Evolutionary conservation across 2,113 vertebrate genomes (phyloP).

Genomic region (Pseudorasbora parva): DNA sequence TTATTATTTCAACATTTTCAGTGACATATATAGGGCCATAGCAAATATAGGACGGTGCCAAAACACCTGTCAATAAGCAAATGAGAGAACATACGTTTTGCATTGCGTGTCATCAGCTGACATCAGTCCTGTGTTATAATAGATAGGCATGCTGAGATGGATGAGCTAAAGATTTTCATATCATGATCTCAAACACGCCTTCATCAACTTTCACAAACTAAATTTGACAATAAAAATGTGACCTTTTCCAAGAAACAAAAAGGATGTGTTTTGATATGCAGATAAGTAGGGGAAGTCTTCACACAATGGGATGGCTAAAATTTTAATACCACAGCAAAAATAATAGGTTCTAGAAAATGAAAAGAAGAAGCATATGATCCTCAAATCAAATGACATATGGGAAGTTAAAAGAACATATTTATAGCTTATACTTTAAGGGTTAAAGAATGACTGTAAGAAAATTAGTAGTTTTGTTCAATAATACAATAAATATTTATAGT

Average conservation of each 20-base stretch:
- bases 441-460: too few species aligned
- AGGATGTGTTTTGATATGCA: not conserved
- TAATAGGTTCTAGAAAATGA: not conserved
- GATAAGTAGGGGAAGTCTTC: not conserved
- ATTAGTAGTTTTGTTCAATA: too few species aligned
- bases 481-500: too few species aligned
- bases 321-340: conserved; percentile 1
- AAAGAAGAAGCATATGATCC: not conserved
- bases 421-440: too few species aligned
- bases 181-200: not conserved
- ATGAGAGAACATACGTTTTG: not conserved
- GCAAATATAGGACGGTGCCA: too few species aligned
- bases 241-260: not conserved
- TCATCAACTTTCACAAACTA: not conserved
- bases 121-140: not conserved
- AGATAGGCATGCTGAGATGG: not conserved
- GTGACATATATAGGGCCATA: not conserved
- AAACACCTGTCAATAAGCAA: not conserved
- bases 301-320: not conserved
- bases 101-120: not conserved
- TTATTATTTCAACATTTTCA: not conserved
- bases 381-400: not conserved
- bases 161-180: not conserved
- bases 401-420: not conserved
- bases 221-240: not conserved